Conservation (phyloP, 2,888 invertebrate genomes). For the Eugnorisma glareosa region DNA sequence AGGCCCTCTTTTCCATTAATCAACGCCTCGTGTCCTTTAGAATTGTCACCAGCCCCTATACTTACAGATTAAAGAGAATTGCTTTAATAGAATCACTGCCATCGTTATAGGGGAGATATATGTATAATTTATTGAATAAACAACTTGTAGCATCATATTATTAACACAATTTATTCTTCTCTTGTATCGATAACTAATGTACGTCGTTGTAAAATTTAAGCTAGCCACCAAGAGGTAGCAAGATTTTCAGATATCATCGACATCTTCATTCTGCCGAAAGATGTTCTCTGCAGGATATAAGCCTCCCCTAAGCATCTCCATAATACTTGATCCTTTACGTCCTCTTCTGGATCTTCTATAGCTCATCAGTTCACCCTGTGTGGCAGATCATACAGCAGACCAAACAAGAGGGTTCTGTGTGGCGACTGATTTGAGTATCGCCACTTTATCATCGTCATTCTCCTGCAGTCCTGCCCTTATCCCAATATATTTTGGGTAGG, state of each 20-base stretch:
- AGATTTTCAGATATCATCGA: no score
- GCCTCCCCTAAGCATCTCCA: not conserved
- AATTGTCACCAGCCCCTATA: constrained; percentile 40
- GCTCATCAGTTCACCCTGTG: not conserved
- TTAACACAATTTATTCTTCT: not conserved
- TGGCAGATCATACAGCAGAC: not conserved
- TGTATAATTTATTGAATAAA: constrained; percentile 45
- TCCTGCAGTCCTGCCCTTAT: not conserved
- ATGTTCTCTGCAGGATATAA: not conserved
- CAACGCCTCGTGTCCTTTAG: constrained; percentile 17
- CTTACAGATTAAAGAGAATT: constrained; percentile 18
- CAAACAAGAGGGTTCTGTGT: not conserved
- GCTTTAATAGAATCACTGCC: constrained; percentile 24
- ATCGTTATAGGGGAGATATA: constrained; percentile 21
- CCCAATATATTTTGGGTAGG: not conserved
- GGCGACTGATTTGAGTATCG: not conserved
- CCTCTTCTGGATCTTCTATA: not conserved
- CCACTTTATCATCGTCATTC: not conserved
- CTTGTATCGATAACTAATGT: no score
- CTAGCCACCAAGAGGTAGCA: not conserved
- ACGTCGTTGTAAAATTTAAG: no score
- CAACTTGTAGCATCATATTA: not conserved
- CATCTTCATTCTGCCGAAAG: not conserved
- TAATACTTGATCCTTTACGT: not conserved
- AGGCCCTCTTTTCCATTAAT: not conserved